Percentiles rank a stretch among this genome's conserved stretches.
Conservation (phyloP, 2,797 vertebrate genomes). For the Etheostoma nigrum region DNA sequence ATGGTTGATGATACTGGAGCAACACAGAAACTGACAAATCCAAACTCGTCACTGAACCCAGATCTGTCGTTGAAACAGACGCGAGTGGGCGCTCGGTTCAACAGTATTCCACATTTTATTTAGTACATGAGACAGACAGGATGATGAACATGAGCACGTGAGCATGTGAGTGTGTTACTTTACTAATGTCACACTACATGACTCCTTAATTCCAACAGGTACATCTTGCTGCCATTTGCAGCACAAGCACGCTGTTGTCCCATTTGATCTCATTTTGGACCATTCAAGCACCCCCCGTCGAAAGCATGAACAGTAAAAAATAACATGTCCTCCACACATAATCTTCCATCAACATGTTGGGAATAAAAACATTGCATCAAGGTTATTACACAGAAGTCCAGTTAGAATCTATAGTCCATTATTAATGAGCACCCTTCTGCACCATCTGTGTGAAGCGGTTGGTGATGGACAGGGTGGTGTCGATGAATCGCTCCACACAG, state of each 20-base stretch:
- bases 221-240: not conserved
- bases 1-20: not conserved
- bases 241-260: not conserved
- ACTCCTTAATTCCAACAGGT: constrained; percentile 1
- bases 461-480: constrained; percentile 91
- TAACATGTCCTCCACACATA: constrained; percentile 5
- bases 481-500: constrained; percentile 93
- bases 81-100: not conserved
- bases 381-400: constrained; percentile 22
- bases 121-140: constrained; percentile 7
- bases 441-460: constrained; percentile 93
- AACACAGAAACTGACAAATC: not conserved
- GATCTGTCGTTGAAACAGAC: not conserved
- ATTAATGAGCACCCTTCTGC: constrained; percentile 89
- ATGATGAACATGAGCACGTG: not conserved
- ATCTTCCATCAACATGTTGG: not conserved
- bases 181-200: constrained; percentile 2
- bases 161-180: not conserved
- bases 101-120: not conserved
- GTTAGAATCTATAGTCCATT: not conserved
- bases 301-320: not conserved
- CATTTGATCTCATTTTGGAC: not conserved
- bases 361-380: constrained; percentile 7
- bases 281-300: not conserved
- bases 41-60: not conserved